Conservation (phyloP, 2,797 vertebrate genomes). For the Acanthiza pusilla region DNA sequence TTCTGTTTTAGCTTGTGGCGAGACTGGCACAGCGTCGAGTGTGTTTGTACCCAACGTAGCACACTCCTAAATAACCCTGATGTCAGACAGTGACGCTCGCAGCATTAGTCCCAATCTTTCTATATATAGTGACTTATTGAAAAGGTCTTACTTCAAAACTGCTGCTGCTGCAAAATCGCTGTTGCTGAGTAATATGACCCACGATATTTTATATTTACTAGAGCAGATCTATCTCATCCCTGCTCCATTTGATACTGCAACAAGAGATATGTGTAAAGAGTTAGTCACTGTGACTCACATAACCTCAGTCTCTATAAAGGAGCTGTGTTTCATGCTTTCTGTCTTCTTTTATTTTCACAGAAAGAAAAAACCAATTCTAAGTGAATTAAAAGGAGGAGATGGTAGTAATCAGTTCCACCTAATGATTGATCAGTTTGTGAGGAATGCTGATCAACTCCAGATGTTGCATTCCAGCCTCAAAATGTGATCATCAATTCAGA, state of each 20-base stretch:
- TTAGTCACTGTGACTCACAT: slow-evolving; percentile 65
- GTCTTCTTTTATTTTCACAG: slow-evolving; percentile 8
- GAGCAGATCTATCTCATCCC: slow-evolving; percentile 46
- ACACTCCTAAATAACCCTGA: slow-evolving; percentile 35
- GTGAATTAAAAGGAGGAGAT: slow-evolving; percentile 59
- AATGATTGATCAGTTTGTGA: slow-evolving; percentile 66
- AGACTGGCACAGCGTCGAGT: background rate
- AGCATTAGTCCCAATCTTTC: slow-evolving; percentile 31
- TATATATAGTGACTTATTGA: slow-evolving; percentile 52
- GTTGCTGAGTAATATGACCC: slow-evolving; percentile 72
- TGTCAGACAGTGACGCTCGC: background rate
- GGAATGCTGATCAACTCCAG: slow-evolving; percentile 63
- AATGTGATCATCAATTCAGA: slow-evolving; percentile 53
- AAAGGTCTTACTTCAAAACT: slow-evolving; percentile 69
- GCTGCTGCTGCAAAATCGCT: slow-evolving; percentile 63
- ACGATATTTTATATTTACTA: slow-evolving; percentile 67
- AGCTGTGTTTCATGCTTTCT: slow-evolving; percentile 54
- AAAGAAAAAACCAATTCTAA: slow-evolving; percentile 17
- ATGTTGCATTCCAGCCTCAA: slow-evolving; percentile 38
- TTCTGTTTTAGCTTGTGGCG: background rate
- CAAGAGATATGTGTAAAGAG: slow-evolving; percentile 62
- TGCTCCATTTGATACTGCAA: slow-evolving; percentile 70
- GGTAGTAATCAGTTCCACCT: slow-evolving; percentile 65
- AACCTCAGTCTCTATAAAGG: slow-evolving; percentile 54
- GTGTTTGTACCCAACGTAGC: background rate